phyloP scores from a whole-genome alignment of 1,140 invertebrate genomes.

The Lycorma delicatula region DNA sequence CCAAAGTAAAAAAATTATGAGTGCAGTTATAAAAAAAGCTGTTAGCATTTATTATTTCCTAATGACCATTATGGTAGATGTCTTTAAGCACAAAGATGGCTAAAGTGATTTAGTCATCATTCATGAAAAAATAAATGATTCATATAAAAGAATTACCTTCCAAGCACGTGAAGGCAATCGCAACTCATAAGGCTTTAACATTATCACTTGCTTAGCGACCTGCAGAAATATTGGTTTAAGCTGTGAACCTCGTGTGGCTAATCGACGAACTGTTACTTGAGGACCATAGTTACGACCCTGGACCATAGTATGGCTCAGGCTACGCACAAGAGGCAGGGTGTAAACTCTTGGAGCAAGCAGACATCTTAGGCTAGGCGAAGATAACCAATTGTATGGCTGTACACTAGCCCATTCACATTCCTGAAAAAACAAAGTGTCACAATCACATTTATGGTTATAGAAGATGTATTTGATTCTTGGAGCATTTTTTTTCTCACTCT shows the following conservation, averaged over 20 bases:
- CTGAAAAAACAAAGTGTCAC: too few relatives aligned
- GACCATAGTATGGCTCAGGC: conserved; percentile 56
- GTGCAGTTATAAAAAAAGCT: too few relatives aligned
- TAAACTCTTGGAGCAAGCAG: conserved; percentile 51
- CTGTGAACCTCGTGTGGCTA: conserved; percentile 42
- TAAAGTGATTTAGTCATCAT: too few relatives aligned
- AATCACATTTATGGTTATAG: too few relatives aligned
- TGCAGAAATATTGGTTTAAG: conserved; percentile 53
- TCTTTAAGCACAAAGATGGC: too few relatives aligned
- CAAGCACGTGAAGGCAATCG: conserved; percentile 54
- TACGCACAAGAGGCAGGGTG: conserved; percentile 53
- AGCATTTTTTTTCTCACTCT: too few relatives aligned
- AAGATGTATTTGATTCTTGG: too few relatives aligned
- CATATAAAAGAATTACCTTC: too few relatives aligned
- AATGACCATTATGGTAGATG: too few relatives aligned
- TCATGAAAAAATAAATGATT: conserved; percentile 14
- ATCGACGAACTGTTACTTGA: conserved; percentile 52
- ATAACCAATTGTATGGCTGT: conserved; percentile 38
- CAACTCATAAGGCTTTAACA: conserved; percentile 48
- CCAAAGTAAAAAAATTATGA: too few relatives aligned
- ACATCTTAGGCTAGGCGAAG: conserved; percentile 43
- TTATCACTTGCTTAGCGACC: conserved; percentile 54
- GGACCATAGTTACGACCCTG: conserved; percentile 59
- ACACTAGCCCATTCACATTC: conserved; percentile 35
- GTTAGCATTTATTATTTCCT: too few relatives aligned